Evolutionary conservation across 2,113 vertebrate genomes (phyloP).

Genomic region (Australoheros scitulus): DNA sequence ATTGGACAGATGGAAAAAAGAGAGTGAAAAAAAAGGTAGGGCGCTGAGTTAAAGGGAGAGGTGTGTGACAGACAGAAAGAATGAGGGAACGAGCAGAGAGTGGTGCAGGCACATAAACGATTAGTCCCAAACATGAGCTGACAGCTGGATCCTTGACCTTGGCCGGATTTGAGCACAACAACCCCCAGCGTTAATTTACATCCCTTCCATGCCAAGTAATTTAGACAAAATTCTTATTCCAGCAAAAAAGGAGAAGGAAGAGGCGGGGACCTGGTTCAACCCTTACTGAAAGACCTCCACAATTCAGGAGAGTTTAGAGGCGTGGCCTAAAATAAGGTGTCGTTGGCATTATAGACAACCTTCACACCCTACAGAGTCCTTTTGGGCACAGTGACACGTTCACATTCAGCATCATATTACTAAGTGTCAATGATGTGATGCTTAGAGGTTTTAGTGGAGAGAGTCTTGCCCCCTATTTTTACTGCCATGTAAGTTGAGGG

Average conservation of each 20-base stretch:
- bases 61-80: conserved; percentile 72
- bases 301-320: conserved; percentile 73
- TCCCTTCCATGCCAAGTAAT: conserved; percentile 82
- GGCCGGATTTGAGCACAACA: conserved; percentile 72
- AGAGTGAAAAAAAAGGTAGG: conserved; percentile 58
- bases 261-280: conserved; percentile 52
- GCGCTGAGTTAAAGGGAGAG: conserved; percentile 72
- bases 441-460: conserved; percentile 69
- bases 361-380: conserved; percentile 70
- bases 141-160: conserved; percentile 80
- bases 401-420: conserved; percentile 76
- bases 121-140: conserved; percentile 75
- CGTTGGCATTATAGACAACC: conserved; percentile 75
- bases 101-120: conserved; percentile 76
- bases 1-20: conserved; percentile 38
- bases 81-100: conserved; percentile 65
- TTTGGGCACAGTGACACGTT: conserved; percentile 60
- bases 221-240: conserved; percentile 82
- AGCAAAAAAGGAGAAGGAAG: conserved; percentile 60
- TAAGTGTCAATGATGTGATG: conserved; percentile 73
- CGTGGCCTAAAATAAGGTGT: conserved; percentile 74
- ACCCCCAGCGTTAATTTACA: conserved; percentile 77
- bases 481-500: conserved; percentile 53
- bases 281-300: conserved; percentile 66
- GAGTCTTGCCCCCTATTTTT: conserved; percentile 61